A percentile compares a stretch with the other conserved stretches of the same genome.
Conservation (phyloP, 2,113 vertebrate species). For the Mobula birostris region DNA sequence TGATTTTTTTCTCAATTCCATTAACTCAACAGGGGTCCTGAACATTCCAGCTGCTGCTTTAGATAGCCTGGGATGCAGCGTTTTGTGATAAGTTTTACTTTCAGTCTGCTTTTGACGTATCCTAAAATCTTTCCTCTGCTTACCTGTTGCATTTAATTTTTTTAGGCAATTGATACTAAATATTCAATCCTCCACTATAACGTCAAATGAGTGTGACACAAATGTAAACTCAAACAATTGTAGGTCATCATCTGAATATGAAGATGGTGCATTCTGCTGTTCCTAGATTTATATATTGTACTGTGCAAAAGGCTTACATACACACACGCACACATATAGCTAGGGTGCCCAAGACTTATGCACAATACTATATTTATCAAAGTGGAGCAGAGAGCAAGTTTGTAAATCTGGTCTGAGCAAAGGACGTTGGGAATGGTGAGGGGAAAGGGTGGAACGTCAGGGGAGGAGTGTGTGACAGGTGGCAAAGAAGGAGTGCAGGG, state of each 20-base stretch:
- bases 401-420: no score
- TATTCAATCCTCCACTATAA: background rate
- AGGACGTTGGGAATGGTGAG: no score
- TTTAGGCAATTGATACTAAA: background rate
- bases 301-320: no score
- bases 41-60: slow-evolving; percentile 15
- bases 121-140: background rate
- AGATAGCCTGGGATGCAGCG: background rate
- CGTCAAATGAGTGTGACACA: background rate
- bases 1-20: background rate
- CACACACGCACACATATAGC: no score
- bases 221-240: background rate
- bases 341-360: no score
- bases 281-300: no score
- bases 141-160: background rate
- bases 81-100: background rate
- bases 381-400: no score
- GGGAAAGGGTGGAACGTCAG: no score
- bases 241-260: background rate
- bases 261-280: background rate
- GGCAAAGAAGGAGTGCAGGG: no score
- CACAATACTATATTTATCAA: no score
- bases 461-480: no score
- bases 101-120: background rate
- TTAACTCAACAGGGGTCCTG: background rate